Evolutionary conservation across 2,113 vertebrate genomes (phyloP).

Genomic region (Terrapene triunguis): DNA sequence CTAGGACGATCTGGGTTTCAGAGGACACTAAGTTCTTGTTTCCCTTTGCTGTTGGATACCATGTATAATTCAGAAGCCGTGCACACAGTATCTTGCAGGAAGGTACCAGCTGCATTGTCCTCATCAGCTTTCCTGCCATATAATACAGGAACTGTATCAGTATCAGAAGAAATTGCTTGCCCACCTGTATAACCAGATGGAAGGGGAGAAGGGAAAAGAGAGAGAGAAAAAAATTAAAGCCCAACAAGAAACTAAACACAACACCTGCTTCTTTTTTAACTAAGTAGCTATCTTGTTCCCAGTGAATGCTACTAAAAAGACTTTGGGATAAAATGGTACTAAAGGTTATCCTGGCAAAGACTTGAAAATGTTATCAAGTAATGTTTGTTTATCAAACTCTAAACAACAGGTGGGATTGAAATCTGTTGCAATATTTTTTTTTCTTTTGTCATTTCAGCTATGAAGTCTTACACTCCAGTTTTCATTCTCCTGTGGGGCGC

Average conservation of each 20-base stretch:
- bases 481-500: conserved; percentile 83
- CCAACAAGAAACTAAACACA: fast-evolving
- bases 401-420: not conserved
- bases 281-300: not conserved
- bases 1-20: not conserved
- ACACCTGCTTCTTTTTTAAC: fast-evolving
- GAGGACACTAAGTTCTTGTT: not conserved
- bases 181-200: not conserved
- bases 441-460: conserved; percentile 83
- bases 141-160: fast-evolving
- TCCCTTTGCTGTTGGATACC: not conserved
- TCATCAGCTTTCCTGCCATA: not conserved
- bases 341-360: not conserved
- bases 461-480: conserved; percentile 85
- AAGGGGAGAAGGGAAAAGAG: not conserved
- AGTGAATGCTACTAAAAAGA: fast-evolving
- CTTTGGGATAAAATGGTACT: not conserved
- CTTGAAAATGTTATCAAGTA: not conserved
- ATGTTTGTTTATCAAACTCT: not conserved
- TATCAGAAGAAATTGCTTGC: not conserved
- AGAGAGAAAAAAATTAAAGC: not conserved
- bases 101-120: not conserved
- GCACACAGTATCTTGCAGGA: fast-evolving
- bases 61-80: fast-evolving
- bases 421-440: conserved; percentile 63